Base-by-base conservation (phyloP, 2,888 invertebrate species). In the Pecten maximus region DNA sequence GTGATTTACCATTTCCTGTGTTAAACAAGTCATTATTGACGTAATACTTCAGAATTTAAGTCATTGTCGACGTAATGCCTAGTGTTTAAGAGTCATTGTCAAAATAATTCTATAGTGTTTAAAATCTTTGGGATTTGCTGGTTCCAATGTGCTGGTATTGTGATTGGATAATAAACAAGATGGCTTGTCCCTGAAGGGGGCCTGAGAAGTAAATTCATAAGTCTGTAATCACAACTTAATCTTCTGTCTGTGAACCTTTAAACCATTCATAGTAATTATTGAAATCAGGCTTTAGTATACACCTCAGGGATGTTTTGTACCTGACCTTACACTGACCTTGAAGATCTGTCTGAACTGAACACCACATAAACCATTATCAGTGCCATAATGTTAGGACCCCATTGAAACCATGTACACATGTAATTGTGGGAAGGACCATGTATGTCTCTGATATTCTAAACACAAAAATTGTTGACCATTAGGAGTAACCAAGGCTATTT, bases 161-260 rank as follows among this genome's bases (percentile, higher is more conserved):
- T 23, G 54, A 54, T 74, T 28, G 0, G 74, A 35, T 35, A 35
- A 74, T 74, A 35, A 35, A 74, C 74, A 74, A 35, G 23, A 23
- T 8, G 60, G 60, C n/a, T n/a, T 74, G 74, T 74, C 74, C 74
- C 35, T 74, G 35, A 15, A 10, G 28, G 35, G 28, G 28, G 28
- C 28, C 12, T 4, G 12, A 8, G n/a, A 74, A 23, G 74, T 74
- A 19, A 54, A 54, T 54, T 54, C 35, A 74, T 12, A 28, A 28
- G 74, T 74, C 74, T 74, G 23, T 28, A 74, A 74, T 74, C 35
- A 35, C 12, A 1, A 19, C 10, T 35, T 74, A 35, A 74, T 74
- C 74, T 35, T 74, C 74, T 74, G 74, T 74, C 74, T 74, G 74
- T 28, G 74, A 74, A 35, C 74, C 6, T 74, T 74, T 74, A 74